These are phyloP conservation scores for Nannoperca obscura DNA, from an alignment of 2,797 vertebrate genomes.

Conservation along the genomic window DNA sequence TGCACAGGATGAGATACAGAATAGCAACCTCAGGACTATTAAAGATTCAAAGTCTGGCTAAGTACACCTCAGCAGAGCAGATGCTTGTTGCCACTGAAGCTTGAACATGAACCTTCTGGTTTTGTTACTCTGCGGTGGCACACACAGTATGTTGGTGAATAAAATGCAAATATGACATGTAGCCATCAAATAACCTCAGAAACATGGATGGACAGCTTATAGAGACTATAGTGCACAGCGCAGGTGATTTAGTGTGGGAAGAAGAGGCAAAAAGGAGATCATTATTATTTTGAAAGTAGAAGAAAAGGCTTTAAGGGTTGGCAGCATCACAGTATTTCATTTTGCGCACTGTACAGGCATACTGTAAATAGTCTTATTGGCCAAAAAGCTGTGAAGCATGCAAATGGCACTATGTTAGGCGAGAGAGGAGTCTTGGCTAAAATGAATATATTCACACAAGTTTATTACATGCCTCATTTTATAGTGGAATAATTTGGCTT, in stretches of 20 bases:
- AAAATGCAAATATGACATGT: constrained; percentile 33
- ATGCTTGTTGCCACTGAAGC: constrained; percentile 18
- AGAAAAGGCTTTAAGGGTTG: constrained; percentile 24
- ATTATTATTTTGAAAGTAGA: constrained; percentile 47
- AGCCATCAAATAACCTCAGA: constrained; percentile 37
- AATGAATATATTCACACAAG: constrained; percentile 71
- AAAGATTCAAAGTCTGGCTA: constrained; percentile 36
- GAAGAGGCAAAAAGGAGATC: constrained; percentile 20
- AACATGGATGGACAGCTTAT: constrained; percentile 20
- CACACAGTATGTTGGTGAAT: not conserved
- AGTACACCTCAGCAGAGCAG: constrained; percentile 36
- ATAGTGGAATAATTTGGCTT: constrained; percentile 75
- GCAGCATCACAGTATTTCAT: constrained; percentile 19
- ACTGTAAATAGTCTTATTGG: constrained; percentile 67
- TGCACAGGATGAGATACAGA: constrained; percentile 31
- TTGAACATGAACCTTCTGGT: constrained; percentile 23
- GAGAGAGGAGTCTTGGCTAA: constrained; percentile 61
- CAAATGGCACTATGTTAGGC: constrained; percentile 68
- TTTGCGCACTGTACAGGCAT: constrained; percentile 51
- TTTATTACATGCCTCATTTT: constrained; percentile 83
- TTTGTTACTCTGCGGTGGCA: constrained; percentile 13
- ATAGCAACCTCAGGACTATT: constrained; percentile 45
- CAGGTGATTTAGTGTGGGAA: constrained; percentile 9
- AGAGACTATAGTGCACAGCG: not conserved
- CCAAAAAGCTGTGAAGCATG: constrained; percentile 70